Evolutionary conservation across 2,113 vertebrate genomes (phyloP), one percentile per base, ranked within the genome.

Genomic region (Xenopus laevis): DNA sequence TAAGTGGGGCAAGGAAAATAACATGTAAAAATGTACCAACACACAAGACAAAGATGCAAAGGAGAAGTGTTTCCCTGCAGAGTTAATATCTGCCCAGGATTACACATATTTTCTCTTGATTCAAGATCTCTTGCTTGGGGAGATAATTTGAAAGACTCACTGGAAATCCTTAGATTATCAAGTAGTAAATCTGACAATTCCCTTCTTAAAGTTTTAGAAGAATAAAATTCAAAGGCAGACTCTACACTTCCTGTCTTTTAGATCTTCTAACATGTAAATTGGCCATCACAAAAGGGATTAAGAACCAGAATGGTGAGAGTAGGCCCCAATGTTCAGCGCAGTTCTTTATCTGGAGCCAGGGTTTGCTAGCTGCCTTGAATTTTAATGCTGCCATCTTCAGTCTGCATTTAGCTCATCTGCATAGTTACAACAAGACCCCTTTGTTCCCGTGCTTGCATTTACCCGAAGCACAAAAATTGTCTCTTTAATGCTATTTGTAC

Each of bases 241-340:
- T 84, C 83, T 88, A 82, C 81, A 85, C 89, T 93, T 93, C 90
- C 89, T 92, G 85, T 86, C 84, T 89, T 87, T 91, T 85, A 89
- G 86, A 86, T 89, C 84, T 87, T 87, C 88, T 89, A 87, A 90
- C 89, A 90, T 91, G 88, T 91, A 92, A 91, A 92, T 90, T 0
- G 71, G 84, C 83, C 71, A 0, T 87, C 84, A 91, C 87, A 93
- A 92, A 92, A 76, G 86, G 87, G 90, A 91, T 94, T 92, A 90
- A 82, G 82, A 81, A 78, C 83, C 82, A 83, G 84, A 87, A 89
- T 81, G 84, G 86, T 78, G 82, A 18, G 7, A 74, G 81, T 85
- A 86, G 82, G 89, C 82, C 83, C 83, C 85, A 79, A 79, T 75
- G 84, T 89, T 90, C 86, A 91, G 71, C 81, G 72, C 68, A 47